phyloP scores from a whole-genome alignment of 2,113 vertebrate genomes.

The Sprattus sprattus region DNA sequence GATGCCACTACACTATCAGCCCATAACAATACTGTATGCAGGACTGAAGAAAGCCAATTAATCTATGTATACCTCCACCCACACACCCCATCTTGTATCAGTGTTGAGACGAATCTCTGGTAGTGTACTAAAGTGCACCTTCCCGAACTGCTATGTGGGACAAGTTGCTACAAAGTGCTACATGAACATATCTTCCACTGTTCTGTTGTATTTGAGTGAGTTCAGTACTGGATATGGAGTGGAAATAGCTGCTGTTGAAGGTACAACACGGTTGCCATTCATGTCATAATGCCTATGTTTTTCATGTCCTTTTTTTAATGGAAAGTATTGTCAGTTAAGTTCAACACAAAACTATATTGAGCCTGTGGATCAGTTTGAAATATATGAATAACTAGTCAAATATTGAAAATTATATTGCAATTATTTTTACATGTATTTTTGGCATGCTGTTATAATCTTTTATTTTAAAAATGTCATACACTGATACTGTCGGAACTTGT shows the following conservation, averaged over 20 bases:
- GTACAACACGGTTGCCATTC: slow-evolving; percentile 32
- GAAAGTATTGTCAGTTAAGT: slow-evolving; percentile 59
- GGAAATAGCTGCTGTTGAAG: slow-evolving; percentile 36
- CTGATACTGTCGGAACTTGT: slow-evolving; percentile 73
- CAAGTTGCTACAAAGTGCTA: slow-evolving; percentile 18
- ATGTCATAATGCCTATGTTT: slow-evolving; percentile 42
- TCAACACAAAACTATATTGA: slow-evolving; percentile 48
- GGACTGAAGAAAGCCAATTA: background rate
- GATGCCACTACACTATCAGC: slow-evolving; percentile 27
- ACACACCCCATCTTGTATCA: slow-evolving; percentile 21
- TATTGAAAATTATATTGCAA: slow-evolving; percentile 77
- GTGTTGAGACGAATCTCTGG: slow-evolving; percentile 32
- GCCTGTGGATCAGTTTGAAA: slow-evolving; percentile 66
- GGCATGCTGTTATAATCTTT: slow-evolving; percentile 79
- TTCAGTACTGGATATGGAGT: slow-evolving; percentile 35
- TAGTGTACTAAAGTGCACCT: background rate
- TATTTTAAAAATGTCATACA: slow-evolving; percentile 61
- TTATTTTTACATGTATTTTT: slow-evolving; percentile 80
- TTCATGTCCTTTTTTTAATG: slow-evolving; percentile 31
- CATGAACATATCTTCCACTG: slow-evolving; percentile 39
- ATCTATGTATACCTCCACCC: background rate
- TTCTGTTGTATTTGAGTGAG: background rate
- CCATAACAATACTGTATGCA: background rate
- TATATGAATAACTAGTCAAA: slow-evolving; percentile 76
- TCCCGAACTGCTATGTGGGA: slow-evolving; percentile 8